Base-by-base conservation (phyloP, 2,888 invertebrate species). In the Chrysotoxum bicinctum region DNA sequence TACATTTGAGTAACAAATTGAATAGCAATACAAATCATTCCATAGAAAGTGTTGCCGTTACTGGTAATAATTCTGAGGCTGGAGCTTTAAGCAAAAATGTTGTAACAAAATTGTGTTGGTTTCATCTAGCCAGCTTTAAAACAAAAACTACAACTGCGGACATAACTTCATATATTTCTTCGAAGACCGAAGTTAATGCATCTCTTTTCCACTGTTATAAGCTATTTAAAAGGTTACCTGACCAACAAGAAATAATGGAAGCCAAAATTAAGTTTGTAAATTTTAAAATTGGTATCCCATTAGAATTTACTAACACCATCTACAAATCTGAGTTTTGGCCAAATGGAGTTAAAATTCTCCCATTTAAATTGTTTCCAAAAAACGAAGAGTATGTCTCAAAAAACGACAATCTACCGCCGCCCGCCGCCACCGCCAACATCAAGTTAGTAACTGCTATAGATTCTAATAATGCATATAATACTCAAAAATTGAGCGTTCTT, bases 261-360 rank as follows among this genome's bases (percentile, higher is more conserved):
- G 32, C 1, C 1, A 54, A 54, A 3, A 9, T 52, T 40, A 73
- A 60, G 62, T 62, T 73, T 52, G 19, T 73, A 12, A 73, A 73
- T 30, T 73, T 62, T 52, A 60, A 73, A 52, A 52, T 73, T 50
- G 62, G 60, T 48, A 45, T 73, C 8, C 62, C 60, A 14, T 37
- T 16, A 48, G 35, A 26, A 26, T 26, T n/a, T n/a, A n/a, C n/a
- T n/a, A n/a, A n/a, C n/a, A n/a, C n/a, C n/a, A n/a, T n/a, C n/a
- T n/a, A n/a, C n/a, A n/a, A n/a, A n/a, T n/a, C n/a, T n/a, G n/a
- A n/a, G n/a, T n/a, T n/a, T n/a, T n/a, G n/a, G n/a, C n/a, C n/a
- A n/a, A n/a, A n/a, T n/a, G n/a, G n/a, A n/a, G n/a, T n/a, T n/a
- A n/a, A n/a, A n/a, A n/a, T n/a, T n/a, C n/a, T n/a, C n/a, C n/a